Evolutionary conservation across 2,888 invertebrate species (phyloP), one percentile per base, ranked within the genome.

Genomic region (Napeogenes inachia): DNA sequence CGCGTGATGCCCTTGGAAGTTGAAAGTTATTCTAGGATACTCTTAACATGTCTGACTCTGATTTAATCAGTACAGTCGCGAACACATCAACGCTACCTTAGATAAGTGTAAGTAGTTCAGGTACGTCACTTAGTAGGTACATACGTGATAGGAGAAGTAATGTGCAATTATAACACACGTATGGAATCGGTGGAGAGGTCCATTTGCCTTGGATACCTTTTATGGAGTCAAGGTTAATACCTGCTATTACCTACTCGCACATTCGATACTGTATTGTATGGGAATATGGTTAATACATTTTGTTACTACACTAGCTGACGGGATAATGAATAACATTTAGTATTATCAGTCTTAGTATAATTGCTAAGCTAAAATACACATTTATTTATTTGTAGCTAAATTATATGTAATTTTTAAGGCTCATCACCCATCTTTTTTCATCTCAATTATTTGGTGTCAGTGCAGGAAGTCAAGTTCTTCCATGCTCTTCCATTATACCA

Each of bases 141-240:
- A 60, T 64, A 66, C 68, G 69, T 66, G 65, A 38, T 38, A 35
- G 12, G 66, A n/a, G 57, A 56, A 55, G 33, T 55, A 64, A 68
- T 66, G 65, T 56, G 54, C 60, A 63, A 66, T 66, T 62, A 65
- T 54, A 68, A 66, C 62, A 54, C 55, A 21, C 10, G 57, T 61
- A 62, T 59, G 66, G 66, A 54, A 56, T 33, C 45, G 13, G 47
- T 38, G 58, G 54, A 50, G n/a, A 56, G 56, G 58, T 57, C 38
- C 50, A n/a, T 59, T 63, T 59, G 58, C 62, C 62, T 62, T 59
- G 61, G 45, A 30, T 58, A 46, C 66, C 65, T 59, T 56, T 56
- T 60, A 50, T 59, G 65, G 63, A n/a, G 35, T 35, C 63, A 58
- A 65, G 65, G 63, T 61, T 58, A 61, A 63, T 63, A 54, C 59